Evolutionary conservation across 2,797 vertebrate species (phyloP), one percentile per base, ranked within the genome.

Genomic region (Alfaro cultratus): DNA sequence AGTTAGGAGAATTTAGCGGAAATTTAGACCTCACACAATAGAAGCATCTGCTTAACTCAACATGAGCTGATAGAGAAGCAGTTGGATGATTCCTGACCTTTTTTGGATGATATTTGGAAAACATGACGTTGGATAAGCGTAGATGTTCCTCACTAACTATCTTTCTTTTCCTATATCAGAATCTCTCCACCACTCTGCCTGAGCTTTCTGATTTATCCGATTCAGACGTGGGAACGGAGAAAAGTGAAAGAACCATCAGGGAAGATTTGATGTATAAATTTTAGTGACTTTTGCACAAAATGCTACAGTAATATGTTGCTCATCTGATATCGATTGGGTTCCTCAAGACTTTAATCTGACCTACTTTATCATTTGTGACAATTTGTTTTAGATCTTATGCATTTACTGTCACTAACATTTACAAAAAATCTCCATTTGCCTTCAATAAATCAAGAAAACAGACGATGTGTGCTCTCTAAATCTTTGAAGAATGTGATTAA

Each of bases 1-100:
- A 1, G n/a, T 70, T 57, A 51, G 3, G 11, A 12, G 47, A 76
- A 31, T 78, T 75, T 26, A 83, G 49, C 29, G 34, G 12, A 16
- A 21, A 51, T 41, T n/a, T 82, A 36, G 53, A 45, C 68, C 71
- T 57, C 29, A 70, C 2, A 41, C 67, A 23, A 70, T 43, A 70
- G 23, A 70, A n/a, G 41, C 41, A 45, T 34, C 31, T 49, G 39
- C 51, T 68, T 18, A 23, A 29, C 45, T 55, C n/a, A 78, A 57
- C 55, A 5, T 29, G 70, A 15, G 74, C 49, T 70, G 21, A 76
- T 21, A 49, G 1, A 72, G 53, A 81, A 10, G 51, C 75, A 41
- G 75, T 0, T 23, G 15, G 15, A 51, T 2, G 12, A 4, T n/a
- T 70, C 26, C 23, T n/a, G 67, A n/a, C 26, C 23, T 45, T n/a